Base-by-base conservation (phyloP, 92 coral and sea anemone species). In the Zoanthus sansibaricus region DNA sequence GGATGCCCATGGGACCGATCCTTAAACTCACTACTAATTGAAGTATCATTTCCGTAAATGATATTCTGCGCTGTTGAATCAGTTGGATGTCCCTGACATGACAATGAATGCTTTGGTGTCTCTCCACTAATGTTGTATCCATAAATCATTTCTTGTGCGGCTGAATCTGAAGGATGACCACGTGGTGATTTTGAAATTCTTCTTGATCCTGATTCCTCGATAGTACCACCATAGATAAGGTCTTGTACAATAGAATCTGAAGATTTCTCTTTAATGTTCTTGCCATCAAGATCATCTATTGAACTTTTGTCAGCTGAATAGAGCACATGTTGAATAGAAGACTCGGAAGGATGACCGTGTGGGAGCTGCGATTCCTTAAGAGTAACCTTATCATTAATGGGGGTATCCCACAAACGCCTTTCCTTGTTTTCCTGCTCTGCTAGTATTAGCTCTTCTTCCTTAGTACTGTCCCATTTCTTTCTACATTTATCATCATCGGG, bases 341-440 rank as follows among this genome's bases (percentile, higher is more conserved):
- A 95, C 47, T 95, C 95, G 4, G 98, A 90, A 0, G 96, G 96
- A 67, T 95, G 98, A 1, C 93, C 92, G 61, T 82, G 92, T 0
- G 94, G 96, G 49, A 91, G 67, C 15, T 85, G 80, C 46, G 94
- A 86, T 69, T 92, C 94, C 3, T 93, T 93, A 54, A 93, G 55
- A 16, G 51, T 72, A 30, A 95, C 66, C 33, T 77, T 91, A 1
- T 90, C 92, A 21, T 87, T 87, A 9, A 91, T 45, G 3, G 96
- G 88, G 49, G 82, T 16, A 30, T 93, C 98, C 98, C 98, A 95
- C 8, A 88, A 90, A 33, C 82, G 88, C 79, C 98, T 88, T 48
- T 89, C 89, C n/a, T 66, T 69, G 15, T 15, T 83, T 89, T 77
- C 86, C 44, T 82, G 62, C 56, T 83, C 89, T 16, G 76, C 91